Percentiles rank a stretch among this genome's conserved stretches.
These are phyloP conservation scores for Phrynocephalus versicolor DNA, from an alignment of 2,113 vertebrate species.

Conservation along the genomic window DNA sequence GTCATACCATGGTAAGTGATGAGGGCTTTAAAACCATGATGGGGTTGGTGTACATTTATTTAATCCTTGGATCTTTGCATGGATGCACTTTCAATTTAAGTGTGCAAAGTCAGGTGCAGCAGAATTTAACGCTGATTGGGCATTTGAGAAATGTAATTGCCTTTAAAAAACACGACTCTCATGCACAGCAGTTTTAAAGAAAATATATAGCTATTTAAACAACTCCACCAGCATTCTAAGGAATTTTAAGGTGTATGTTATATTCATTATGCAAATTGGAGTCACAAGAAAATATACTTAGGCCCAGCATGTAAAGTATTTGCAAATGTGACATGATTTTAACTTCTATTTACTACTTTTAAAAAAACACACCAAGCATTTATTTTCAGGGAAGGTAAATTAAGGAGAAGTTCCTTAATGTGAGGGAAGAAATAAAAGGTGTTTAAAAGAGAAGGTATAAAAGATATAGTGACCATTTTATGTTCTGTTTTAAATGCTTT, in stretches of 20 bases:
- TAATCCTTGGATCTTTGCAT: neutral
- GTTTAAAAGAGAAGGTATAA: neutral
- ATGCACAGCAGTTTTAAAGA: neutral
- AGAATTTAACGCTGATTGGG: slow-evolving; percentile 35
- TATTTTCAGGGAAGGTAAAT: neutral
- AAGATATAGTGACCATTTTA: neutral
- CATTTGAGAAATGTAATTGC: slow-evolving; percentile 22
- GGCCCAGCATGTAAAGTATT: neutral
- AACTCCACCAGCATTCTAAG: neutral
- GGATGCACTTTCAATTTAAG: slow-evolving; percentile 28
- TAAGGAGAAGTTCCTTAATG: neutral
- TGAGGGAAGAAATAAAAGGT: slow-evolving; percentile 10
- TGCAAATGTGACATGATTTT: neutral
- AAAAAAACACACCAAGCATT: neutral
- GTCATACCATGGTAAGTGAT: slow-evolving; percentile 67
- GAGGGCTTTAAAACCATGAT: slow-evolving; percentile 20
- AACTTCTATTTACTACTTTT: neutral
- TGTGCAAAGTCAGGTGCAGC: slow-evolving; percentile 17
- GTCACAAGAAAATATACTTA: neutral
- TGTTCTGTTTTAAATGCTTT: slow-evolving; percentile 28
- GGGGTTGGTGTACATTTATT: slow-evolving; percentile 17
- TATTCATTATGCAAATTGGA: neutral
- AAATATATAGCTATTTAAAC: neutral
- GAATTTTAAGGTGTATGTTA: slow-evolving; percentile 11
- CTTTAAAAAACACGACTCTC: slow-evolving; percentile 18